phyloP scores from a whole-genome alignment of 2,797 vertebrate genomes.

The Scarus forsteni region DNA sequence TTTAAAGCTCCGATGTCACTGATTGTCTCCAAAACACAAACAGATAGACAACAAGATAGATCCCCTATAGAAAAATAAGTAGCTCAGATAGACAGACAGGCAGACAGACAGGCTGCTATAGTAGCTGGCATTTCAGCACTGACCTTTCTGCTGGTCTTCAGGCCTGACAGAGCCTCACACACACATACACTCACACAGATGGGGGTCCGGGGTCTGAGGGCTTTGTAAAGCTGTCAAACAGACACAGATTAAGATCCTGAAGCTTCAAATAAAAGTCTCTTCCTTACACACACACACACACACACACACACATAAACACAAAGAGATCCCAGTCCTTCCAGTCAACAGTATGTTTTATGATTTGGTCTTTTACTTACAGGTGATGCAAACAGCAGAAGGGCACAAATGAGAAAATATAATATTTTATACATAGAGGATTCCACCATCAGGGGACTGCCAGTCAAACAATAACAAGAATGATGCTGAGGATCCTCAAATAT shows the following conservation, averaged over 20 bases:
- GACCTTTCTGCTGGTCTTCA: constrained; percentile 51
- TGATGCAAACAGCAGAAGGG: no score
- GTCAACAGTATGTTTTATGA: not conserved
- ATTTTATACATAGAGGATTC: no score
- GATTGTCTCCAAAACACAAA: constrained; percentile 5
- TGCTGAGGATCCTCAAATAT: not conserved
- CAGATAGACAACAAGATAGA: not conserved
- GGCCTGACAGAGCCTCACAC: constrained; percentile 8
- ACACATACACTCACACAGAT: constrained; percentile 7
- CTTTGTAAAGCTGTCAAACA: constrained; percentile 27
- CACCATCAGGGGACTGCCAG: no score
- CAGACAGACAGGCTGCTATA: not conserved
- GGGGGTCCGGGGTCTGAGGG: not conserved
- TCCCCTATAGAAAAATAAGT: not conserved
- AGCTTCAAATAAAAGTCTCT: constrained; percentile 15
- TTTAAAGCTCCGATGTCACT: not conserved
- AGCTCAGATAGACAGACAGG: constrained; percentile 12
- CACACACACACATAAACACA: not conserved
- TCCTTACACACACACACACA: not conserved
- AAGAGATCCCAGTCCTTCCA: not conserved
- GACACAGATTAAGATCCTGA: constrained; percentile 20
- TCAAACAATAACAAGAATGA: no score
- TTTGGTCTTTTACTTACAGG: no score
- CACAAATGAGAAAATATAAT: no score
- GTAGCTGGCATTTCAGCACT: constrained; percentile 57